These are phyloP conservation scores for Morpho achilles DNA, from an alignment of 2,888 invertebrate species.

Conservation along the genomic window DNA sequence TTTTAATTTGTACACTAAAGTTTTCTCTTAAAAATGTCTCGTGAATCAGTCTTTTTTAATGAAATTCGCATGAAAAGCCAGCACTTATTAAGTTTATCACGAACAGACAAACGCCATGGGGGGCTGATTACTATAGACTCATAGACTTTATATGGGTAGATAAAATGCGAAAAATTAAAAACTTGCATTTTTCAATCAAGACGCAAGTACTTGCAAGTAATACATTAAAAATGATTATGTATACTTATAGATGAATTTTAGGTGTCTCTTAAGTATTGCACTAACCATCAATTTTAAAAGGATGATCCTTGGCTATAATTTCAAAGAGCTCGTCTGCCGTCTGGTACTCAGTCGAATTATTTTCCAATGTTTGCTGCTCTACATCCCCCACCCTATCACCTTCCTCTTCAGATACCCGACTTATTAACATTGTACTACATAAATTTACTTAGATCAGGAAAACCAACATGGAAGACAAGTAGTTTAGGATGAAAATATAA, in stretches of 20 bases:
- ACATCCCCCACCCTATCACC: conserved; percentile 30
- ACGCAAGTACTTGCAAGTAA: too few relatives aligned
- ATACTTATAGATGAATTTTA: too few relatives aligned
- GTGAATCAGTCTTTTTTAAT: too few relatives aligned
- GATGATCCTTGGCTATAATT: conserved; percentile 47
- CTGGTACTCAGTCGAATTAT: conserved; percentile 40
- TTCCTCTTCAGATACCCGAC: conserved; percentile 44
- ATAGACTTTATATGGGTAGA: too few relatives aligned
- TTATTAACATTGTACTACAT: conserved; percentile 58
- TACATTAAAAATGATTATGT: too few relatives aligned
- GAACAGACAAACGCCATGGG: too few relatives aligned
- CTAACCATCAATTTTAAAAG: conserved; percentile 42
- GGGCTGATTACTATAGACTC: too few relatives aligned
- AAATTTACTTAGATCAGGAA: conserved; percentile 42
- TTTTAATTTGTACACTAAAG: neutral
- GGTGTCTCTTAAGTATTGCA: neutral
- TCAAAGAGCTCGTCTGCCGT: conserved; percentile 57
- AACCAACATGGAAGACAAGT: conserved; percentile 29
- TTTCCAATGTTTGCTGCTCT: conserved; percentile 19
- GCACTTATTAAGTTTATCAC: too few relatives aligned
- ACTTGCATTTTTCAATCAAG: too few relatives aligned
- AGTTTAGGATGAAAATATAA: conserved; percentile 36
- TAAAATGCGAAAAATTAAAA: too few relatives aligned
- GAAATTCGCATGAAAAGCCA: too few relatives aligned
- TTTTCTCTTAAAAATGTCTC: too few relatives aligned